Base-by-base conservation (phyloP, 2,888 invertebrate species). In the Nemoura dubitans region DNA sequence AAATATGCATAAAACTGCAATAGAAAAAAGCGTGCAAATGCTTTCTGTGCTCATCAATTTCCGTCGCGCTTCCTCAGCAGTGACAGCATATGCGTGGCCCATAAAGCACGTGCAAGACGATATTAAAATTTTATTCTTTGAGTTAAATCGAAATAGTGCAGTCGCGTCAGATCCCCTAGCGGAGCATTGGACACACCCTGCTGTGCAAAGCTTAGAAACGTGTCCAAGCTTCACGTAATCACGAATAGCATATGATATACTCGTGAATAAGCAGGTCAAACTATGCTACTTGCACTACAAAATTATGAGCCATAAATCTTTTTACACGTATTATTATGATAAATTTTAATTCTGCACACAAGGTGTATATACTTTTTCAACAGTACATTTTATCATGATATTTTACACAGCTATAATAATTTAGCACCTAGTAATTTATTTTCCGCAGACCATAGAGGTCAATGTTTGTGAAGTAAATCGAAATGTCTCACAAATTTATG, bases 41-140 rank as follows among this genome's bases (percentile, higher is more conserved):
- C 14, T 59, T 59, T 59, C 59, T 21, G 3, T 59, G 59, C 16
- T 7, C 59, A 36, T 36, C 36, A n/a, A n/a, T n/a, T n/a, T n/a
- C n/a, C n/a, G 36, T 59, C n/a, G 78, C 10, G 78, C 26, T 21
- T 78, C 14, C 78, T 78, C 28, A 28, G 28, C 78, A 78, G 78
- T 78, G 78, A 14, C 78, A 78, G 78, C 78, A 78, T 7, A 78
- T 78, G 78, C 78, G 78, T 78, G 78, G 59, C 59, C 59, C 59
- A 59, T 59, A 59, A 21, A 21, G 59, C 59, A 59, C 21, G 59
- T 21, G 59, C 59, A 59, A 59, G 59, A 59, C 10, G 78, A 78
- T 78, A 78, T 78, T 78, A 78, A 78, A 78, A 3, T 78, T 78
- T 78, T 78, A 78, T 78, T 78, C 78, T 26, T 5, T 0, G 2